Evolutionary conservation across 2,888 invertebrate species (phyloP).

Genomic region (Odontothrips loti): DNA sequence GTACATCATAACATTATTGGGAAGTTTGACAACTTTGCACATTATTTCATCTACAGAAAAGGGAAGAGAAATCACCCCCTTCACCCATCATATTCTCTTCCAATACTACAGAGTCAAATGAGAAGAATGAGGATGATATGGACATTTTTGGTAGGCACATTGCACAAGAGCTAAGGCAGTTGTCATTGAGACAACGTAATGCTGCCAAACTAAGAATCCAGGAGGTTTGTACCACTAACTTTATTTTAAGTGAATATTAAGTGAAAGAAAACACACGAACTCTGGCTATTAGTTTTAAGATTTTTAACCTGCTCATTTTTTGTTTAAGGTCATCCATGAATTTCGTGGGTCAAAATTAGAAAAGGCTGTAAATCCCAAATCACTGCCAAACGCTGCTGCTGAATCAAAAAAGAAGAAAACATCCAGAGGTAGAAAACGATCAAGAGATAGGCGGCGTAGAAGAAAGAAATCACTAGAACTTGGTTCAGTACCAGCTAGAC

Average conservation of each 20-base stretch:
- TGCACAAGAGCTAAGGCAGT: neutral
- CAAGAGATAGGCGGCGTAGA: neutral
- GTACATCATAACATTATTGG: no score
- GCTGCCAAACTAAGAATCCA: neutral
- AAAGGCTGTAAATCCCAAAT: neutral
- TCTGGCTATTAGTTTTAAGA: no score
- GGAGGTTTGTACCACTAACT: neutral
- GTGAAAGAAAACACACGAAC: no score
- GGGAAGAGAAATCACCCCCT: neutral
- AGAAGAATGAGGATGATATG: neutral
- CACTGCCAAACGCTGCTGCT: neutral
- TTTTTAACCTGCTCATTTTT: neutral
- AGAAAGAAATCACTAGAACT: neutral
- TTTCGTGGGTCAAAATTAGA: neutral
- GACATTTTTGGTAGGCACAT: neutral
- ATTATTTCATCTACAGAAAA: neutral
- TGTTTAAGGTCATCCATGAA: neutral
- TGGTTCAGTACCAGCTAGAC: neutral
- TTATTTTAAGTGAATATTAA: neutral
- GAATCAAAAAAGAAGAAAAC: neutral
- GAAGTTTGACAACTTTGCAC: neutral
- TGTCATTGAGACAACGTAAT: neutral
- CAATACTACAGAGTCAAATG: neutral
- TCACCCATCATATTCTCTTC: neutral
- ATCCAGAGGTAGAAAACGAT: neutral